Conservation (phyloP, 2,113 vertebrate genomes). For the Perognathus longimembris region DNA sequence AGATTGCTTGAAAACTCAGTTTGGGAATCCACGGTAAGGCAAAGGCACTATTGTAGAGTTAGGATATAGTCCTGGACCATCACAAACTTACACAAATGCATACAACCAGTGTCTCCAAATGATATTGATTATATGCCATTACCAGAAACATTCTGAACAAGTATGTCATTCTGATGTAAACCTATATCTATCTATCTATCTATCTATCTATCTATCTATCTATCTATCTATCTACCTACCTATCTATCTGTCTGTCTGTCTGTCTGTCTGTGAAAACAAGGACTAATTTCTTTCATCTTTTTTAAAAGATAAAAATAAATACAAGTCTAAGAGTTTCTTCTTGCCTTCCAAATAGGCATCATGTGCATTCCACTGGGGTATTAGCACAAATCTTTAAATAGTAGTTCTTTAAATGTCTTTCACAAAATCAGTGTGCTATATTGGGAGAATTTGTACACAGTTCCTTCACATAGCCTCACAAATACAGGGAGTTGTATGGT, state of each 20-base stretch:
- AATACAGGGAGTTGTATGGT: background rate
- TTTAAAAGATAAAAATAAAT: slow-evolving; percentile 29
- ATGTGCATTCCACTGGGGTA: background rate
- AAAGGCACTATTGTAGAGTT: background rate
- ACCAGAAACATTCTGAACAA: slow-evolving; percentile 13
- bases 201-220: background rate
- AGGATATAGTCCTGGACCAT: background rate
- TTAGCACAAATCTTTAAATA: background rate
- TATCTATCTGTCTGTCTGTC: background rate
- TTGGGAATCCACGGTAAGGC: background rate
- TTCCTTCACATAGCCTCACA: background rate
- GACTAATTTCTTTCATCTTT: background rate
- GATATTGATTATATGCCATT: background rate
- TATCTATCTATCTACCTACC: background rate
- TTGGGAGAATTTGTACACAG: background rate
- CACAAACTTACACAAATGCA: background rate
- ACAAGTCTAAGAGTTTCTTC: slow-evolving; percentile 6
- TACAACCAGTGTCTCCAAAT: background rate
- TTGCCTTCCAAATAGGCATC: background rate
- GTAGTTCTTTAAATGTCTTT: slow-evolving; percentile 22
- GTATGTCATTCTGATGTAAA: background rate
- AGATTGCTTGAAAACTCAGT: background rate
- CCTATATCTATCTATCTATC: background rate
- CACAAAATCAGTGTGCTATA: background rate
- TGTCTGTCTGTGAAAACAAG: too few relatives aligned